These are phyloP conservation scores for Telmatherina bonti DNA, from an alignment of 2,797 vertebrate genomes.

Conservation along the genomic window DNA sequence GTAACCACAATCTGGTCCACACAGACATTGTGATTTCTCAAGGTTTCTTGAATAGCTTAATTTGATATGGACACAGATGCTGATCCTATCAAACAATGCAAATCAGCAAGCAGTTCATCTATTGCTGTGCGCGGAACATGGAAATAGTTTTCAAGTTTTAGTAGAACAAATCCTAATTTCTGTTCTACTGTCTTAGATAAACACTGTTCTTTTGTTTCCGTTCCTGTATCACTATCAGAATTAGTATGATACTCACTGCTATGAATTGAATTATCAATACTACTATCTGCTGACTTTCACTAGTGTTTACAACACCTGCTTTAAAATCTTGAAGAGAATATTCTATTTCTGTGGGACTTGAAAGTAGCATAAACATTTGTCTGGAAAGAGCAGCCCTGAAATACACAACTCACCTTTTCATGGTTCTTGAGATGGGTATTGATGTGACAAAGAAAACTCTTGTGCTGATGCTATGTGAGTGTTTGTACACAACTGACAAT, in stretches of 20 bases:
- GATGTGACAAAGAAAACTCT: constrained; percentile 30
- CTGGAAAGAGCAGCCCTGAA: constrained; percentile 15
- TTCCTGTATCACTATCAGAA: constrained; percentile 3
- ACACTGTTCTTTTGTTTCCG: neutral
- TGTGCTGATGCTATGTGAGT: neutral
- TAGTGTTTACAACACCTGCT: neutral
- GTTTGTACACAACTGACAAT: no score
- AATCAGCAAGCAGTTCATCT: no score
- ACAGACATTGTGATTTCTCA: no score
- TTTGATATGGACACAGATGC: no score
- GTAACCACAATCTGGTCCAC: no score
- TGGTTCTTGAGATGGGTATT: constrained; percentile 23
- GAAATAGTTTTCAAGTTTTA: no score
- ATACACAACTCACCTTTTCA: constrained; percentile 24
- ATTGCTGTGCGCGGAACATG: no score
- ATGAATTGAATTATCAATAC: neutral
- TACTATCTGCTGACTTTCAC: neutral
- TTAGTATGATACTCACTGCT: neutral
- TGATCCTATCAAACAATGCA: no score
- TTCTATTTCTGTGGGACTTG: constrained; percentile 25
- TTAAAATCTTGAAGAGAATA: no score
- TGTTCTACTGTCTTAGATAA: no score
- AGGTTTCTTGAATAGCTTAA: no score
- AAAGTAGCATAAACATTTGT: constrained; percentile 26
- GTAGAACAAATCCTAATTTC: no score